A percentile compares a stretch with the other conserved stretches of the same genome.
These are phyloP conservation scores for Epinephelus lanceolatus DNA, from an alignment of 2,113 vertebrate genomes.

Conservation along the genomic window DNA sequence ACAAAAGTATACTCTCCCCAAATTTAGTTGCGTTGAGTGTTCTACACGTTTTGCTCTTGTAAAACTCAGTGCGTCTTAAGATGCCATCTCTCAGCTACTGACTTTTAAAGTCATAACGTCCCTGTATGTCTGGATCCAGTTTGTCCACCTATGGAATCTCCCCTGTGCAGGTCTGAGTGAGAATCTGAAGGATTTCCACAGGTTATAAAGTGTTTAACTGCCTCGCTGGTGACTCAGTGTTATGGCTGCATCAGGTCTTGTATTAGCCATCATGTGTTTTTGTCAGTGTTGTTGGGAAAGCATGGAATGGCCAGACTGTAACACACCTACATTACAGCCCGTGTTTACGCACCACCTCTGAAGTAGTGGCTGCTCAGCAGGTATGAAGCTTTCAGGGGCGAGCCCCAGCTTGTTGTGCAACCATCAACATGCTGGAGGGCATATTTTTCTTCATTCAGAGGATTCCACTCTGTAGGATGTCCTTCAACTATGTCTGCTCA, in stretches of 20 bases:
- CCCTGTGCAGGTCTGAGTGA: not conserved
- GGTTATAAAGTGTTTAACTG: not conserved
- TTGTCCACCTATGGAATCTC: not conserved
- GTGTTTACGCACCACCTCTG: slow-evolving; percentile 52
- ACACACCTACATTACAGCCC: slow-evolving; percentile 30
- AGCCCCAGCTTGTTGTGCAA: slow-evolving; percentile 62
- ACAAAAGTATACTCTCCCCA: no score
- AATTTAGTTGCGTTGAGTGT: not conserved
- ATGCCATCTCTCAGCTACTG: not conserved
- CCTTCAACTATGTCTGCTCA: not conserved
- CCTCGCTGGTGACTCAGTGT: slow-evolving; percentile 8
- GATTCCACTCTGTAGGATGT: not conserved
- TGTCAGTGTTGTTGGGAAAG: slow-evolving; percentile 39
- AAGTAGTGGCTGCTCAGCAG: slow-evolving; percentile 45
- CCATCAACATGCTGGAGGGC: slow-evolving; percentile 49
- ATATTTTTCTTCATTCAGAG: not conserved
- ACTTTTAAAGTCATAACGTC: not conserved
- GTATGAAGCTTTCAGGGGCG: slow-evolving; percentile 50
- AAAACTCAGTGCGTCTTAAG: not conserved
- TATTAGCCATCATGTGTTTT: slow-evolving; percentile 9
- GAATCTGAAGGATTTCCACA: not conserved
- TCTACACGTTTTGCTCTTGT: no score
- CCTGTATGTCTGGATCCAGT: not conserved
- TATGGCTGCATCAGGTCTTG: not conserved
- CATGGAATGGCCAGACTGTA: slow-evolving; percentile 14